Base-by-base conservation (phyloP, 2,797 vertebrate genomes). In the Halcyon chelicuti region DNA sequence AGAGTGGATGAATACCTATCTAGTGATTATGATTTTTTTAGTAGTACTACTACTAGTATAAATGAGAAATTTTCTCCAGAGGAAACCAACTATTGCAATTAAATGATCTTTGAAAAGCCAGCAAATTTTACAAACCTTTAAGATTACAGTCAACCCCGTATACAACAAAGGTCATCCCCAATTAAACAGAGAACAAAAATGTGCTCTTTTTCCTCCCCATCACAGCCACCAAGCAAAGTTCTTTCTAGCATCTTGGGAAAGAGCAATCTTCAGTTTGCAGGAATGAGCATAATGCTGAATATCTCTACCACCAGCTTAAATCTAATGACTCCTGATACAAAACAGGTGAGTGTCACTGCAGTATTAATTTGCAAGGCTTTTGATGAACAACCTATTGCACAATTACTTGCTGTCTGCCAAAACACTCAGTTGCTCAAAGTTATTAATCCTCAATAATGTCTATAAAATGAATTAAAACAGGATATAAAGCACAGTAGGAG, bases 241-340 rank as follows among this genome's bases (percentile, higher is more conserved):
- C 98, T 99, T 88, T 99, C 99, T 94, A 99, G 96, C 93, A 99
- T 99, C 96, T 96, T 99, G 94, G 99, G 99, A 52, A 99, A 99
- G 97, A 99, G 99, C 97, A 99, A 99, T 97, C 98, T 99, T 72
- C 99, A 99, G 98, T 99, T 99, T 94, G 99, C 99, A 40, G 99
- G 99, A 67, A 99, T 99, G 99, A 99, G 98, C 94, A 99, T 99
- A 98, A 99, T 99, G 91, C 97, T 99, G 92, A 99, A 99, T 97
- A 99, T 99, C 95, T 99, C 99, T 79, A 99, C 99, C 37, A 99
- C 99, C 98, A 99, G 99, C 97, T 98, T 99, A 97, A 99, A 99
- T 96, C 98, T 99, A 95, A 99, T 99, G 98, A 99, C 99, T 22
- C 99, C 99, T 0, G 99, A 99, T 97, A 99, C 99, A 88, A 99